These are phyloP conservation scores for Apolygus lucorum DNA, from an alignment of 1,140 invertebrate genomes.

Conservation along the genomic window DNA sequence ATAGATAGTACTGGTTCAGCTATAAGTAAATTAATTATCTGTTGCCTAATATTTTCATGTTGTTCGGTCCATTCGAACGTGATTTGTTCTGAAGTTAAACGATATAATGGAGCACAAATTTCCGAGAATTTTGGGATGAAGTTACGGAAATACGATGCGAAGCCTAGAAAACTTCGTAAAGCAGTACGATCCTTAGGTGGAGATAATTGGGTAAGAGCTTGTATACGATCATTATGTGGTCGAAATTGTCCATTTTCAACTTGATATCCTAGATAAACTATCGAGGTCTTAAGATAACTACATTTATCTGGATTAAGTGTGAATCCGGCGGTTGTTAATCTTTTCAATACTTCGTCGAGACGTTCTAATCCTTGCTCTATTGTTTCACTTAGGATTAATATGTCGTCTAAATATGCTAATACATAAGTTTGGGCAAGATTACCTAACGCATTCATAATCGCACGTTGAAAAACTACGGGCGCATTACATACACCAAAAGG, in stretches of 20 bases:
- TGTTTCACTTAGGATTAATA: not conserved
- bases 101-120: conserved; percentile 31
- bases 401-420: not conserved
- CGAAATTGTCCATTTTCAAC: conserved; percentile 31
- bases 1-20: conserved; percentile 38
- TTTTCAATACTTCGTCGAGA: conserved; percentile 11
- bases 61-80: not conserved
- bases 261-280: conserved; percentile 35
- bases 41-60: not conserved
- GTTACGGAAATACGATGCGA: conserved; percentile 36
- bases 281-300: conserved; percentile 32
- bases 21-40: too few species aligned
- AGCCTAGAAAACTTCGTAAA: conserved; percentile 33
- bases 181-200: conserved; percentile 32
- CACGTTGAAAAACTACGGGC: conserved; percentile 39
- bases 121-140: conserved; percentile 35
- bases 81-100: not conserved
- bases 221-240: conserved; percentile 28
- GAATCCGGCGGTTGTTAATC: conserved; percentile 15
- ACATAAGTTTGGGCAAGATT: not conserved
- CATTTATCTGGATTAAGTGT: conserved; percentile 34
- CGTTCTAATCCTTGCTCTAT: conserved; percentile 15
- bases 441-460: conserved; percentile 33
- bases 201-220: conserved; percentile 28
- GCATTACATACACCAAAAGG: conserved; percentile 43